These are phyloP conservation scores for Arothron firmamentum DNA, from an alignment of 2,113 vertebrate species.

Conservation along the genomic window DNA sequence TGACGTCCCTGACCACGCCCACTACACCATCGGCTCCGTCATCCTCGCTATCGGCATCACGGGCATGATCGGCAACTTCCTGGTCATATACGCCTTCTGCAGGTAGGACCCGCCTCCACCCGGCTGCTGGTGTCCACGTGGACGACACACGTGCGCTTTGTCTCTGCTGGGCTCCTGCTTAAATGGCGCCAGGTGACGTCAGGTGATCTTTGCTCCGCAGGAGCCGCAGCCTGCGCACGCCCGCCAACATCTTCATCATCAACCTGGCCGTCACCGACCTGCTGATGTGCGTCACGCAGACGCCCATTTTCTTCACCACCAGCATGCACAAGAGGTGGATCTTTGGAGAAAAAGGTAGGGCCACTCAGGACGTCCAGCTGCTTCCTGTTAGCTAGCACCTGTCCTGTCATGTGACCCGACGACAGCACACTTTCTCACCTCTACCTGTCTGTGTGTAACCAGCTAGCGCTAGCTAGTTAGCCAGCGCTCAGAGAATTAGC, in stretches of 20 bases:
- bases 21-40: constrained; percentile 84
- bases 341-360: constrained; percentile 86
- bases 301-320: constrained; percentile 85
- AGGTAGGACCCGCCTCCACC: constrained; percentile 66
- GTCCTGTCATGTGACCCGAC: too few relatives aligned
- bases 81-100: constrained; percentile 91
- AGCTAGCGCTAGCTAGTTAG: too few relatives aligned
- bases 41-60: constrained; percentile 88
- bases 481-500: too few relatives aligned
- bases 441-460: too few relatives aligned
- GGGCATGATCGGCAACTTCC: constrained; percentile 85
- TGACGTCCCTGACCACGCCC: constrained; percentile 86
- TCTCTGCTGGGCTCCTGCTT: neutral
- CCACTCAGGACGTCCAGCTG: too few relatives aligned
- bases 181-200: neutral
- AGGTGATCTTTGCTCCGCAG: constrained; percentile 60
- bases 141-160: neutral
- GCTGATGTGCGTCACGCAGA: constrained; percentile 87
- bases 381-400: too few relatives aligned
- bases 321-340: constrained; percentile 88
- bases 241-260: constrained; percentile 85
- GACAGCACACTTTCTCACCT: neutral
- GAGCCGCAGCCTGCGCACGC: constrained; percentile 81
- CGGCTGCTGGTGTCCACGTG: neutral
- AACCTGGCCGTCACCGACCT: constrained; percentile 88